phyloP scores from a whole-genome alignment of 2,888 invertebrate species.

The Altica lythri region DNA sequence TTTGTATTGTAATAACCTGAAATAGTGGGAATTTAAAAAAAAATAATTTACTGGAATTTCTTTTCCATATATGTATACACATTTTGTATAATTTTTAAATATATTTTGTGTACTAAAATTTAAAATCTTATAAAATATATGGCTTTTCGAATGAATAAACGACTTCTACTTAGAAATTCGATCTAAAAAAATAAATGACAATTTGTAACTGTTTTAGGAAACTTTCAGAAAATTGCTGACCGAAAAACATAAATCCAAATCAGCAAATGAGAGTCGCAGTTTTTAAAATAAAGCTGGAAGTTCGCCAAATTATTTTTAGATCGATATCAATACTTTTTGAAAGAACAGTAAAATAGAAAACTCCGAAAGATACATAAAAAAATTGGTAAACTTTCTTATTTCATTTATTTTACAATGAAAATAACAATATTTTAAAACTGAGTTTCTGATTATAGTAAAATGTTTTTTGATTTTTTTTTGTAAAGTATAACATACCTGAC shows the following conservation, averaged over 20 bases:
- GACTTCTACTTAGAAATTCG: neutral
- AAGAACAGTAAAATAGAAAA: too few relatives aligned
- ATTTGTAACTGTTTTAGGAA: neutral
- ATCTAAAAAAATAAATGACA: neutral
- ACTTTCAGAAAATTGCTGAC: neutral
- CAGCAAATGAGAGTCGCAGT: neutral
- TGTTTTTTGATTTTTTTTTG: neutral
- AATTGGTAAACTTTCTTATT: too few relatives aligned
- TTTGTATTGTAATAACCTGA: too few relatives aligned
- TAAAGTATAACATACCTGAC: conserved; percentile 74
- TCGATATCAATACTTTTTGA: conserved; percentile 2
- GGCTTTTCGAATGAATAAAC: conserved; percentile 1
- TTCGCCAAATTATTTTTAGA: conserved; percentile 17
- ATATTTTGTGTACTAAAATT: neutral
- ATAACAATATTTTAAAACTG: too few relatives aligned
- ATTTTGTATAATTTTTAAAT: too few relatives aligned
- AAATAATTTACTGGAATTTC: too few relatives aligned
- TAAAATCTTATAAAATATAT: neutral
- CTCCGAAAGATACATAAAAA: too few relatives aligned
- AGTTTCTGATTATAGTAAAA: neutral
- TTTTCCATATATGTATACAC: too few relatives aligned
- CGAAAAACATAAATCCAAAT: neutral
- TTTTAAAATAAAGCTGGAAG: conserved; percentile 10
- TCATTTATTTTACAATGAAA: too few relatives aligned
- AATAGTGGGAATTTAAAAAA: too few relatives aligned